Evolutionary conservation across 2,888 invertebrate species (phyloP).

Genomic region (Sceliomorpha sp.): DNA sequence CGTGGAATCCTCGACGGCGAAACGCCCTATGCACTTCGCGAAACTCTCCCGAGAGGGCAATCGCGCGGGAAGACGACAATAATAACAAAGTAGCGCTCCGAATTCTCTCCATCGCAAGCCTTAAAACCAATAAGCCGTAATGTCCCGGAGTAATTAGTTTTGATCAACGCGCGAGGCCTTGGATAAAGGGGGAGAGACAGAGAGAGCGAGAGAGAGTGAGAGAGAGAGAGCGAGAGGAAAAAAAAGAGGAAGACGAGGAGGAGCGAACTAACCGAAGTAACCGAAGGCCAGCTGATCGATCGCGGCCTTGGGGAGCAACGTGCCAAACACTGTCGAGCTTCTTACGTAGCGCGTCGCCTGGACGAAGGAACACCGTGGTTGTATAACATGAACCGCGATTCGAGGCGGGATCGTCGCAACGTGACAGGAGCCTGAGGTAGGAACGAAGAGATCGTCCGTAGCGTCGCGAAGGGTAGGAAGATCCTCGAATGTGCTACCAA

Average conservation of each 20-base stretch:
- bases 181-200: constrained; percentile 8
- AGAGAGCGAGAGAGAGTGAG: too few relatives aligned
- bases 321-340: constrained; percentile 42
- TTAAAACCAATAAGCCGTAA: neutral
- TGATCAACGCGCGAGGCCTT: constrained; percentile 11
- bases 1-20: too few relatives aligned
- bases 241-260: too few relatives aligned
- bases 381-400: neutral
- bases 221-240: too few relatives aligned
- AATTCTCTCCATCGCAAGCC: too few relatives aligned
- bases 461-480: too few relatives aligned
- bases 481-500: too few relatives aligned
- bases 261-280: too few relatives aligned
- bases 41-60: too few relatives aligned
- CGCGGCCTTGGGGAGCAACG: constrained; percentile 51
- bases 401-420: too few relatives aligned
- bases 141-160: constrained; percentile 20
- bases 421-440: neutral
- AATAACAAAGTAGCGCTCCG: neutral
- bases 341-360: constrained; percentile 12
- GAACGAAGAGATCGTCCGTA: too few relatives aligned
- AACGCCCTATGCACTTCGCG: too few relatives aligned
- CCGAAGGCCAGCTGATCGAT: constrained; percentile 44
- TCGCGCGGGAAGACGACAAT: neutral
- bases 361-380: constrained; percentile 12